Conservation (phyloP, 2,113 vertebrate species). For the Paratilapia polleni region DNA sequence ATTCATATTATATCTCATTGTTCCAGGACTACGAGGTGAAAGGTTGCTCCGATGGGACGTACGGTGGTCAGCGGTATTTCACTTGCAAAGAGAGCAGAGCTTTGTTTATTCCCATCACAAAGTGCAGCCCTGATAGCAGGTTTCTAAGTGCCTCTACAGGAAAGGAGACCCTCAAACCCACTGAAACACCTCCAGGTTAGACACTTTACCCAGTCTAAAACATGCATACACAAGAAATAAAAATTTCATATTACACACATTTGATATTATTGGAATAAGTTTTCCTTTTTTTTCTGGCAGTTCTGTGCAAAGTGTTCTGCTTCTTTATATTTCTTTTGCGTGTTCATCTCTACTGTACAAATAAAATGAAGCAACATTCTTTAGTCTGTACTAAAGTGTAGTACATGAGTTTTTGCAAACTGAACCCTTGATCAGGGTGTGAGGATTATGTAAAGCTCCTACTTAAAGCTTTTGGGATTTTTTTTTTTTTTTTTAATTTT, state of each 20-base stretch:
- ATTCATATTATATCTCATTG: not conserved
- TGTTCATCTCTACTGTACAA: not conserved
- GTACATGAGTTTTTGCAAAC: not conserved
- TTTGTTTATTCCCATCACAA: slow-evolving; percentile 75
- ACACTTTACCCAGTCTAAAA: not conserved
- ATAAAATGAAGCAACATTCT: not conserved
- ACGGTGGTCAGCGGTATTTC: slow-evolving; percentile 73
- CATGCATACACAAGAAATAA: not conserved
- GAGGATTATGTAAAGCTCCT: not conserved
- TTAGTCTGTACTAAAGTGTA: too few species aligned
- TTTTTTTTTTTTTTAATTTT: not conserved
- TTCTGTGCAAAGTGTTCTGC: not conserved
- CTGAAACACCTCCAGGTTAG: slow-evolving; percentile 58
- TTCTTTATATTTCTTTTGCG: not conserved
- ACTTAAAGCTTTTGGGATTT: not conserved
- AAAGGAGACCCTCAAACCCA: slow-evolving; percentile 10
- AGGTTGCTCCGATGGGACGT: slow-evolving; percentile 72
- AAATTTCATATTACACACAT: not conserved
- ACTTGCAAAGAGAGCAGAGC: slow-evolving; percentile 71
- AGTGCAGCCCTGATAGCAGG: slow-evolving; percentile 78
- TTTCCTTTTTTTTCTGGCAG: not conserved
- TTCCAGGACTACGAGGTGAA: slow-evolving; percentile 76
- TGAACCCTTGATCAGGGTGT: not conserved
- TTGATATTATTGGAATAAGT: not conserved
- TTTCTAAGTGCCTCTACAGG: slow-evolving; percentile 48